Evolutionary conservation across 2,797 vertebrate species (phyloP).

Genomic region (Adrianichthys oophorus): DNA sequence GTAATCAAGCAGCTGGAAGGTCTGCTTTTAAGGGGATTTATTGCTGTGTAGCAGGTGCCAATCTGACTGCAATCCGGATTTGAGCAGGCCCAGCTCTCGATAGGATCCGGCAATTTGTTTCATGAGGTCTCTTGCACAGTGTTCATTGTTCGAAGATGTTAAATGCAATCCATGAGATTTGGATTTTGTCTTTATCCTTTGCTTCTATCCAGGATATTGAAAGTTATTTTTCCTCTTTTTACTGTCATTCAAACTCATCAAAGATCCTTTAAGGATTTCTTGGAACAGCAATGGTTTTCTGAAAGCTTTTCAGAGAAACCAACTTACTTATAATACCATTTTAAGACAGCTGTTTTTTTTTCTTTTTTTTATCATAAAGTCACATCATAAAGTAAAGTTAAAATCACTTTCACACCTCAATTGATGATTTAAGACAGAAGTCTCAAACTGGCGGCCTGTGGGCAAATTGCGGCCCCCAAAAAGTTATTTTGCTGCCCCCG

Average conservation of each 20-base stretch:
- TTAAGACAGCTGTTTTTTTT: not conserved
- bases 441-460: no score
- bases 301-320: no score
- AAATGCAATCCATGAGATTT: not conserved
- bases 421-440: no score
- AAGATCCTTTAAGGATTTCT: not conserved
- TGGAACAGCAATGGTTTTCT: not conserved
- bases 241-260: not conserved
- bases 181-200: not conserved
- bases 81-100: slow-evolving; percentile 24
- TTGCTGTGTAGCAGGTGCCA: slow-evolving; percentile 59
- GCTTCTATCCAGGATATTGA: not conserved
- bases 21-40: slow-evolving; percentile 63
- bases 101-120: slow-evolving; percentile 37
- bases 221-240: not conserved
- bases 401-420: no score
- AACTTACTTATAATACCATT: no score
- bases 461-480: no score
- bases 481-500: no score
- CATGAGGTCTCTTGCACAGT: slow-evolving; percentile 13
- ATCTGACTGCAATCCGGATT: slow-evolving; percentile 63
- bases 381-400: no score
- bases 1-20: slow-evolving; percentile 69
- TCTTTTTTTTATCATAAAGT: not conserved
- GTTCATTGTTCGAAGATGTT: not conserved